Evolutionary conservation across 2,113 vertebrate species (phyloP).

Genomic region (Bos javanicus): DNA sequence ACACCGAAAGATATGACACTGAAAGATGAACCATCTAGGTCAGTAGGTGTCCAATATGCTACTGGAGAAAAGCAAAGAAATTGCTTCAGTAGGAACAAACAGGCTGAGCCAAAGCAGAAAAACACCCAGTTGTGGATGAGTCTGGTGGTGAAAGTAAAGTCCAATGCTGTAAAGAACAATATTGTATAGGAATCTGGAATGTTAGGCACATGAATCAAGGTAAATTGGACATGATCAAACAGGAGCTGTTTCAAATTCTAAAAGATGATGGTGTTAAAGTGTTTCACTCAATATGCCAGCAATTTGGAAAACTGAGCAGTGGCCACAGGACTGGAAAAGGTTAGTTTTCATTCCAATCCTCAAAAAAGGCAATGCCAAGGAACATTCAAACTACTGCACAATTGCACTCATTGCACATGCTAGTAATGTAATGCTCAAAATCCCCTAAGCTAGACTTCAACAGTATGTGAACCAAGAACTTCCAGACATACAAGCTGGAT

Average conservation of each 20-base stretch:
- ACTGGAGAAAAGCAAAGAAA: neutral
- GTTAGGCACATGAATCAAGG: neutral
- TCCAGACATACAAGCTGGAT: neutral
- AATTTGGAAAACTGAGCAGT: neutral
- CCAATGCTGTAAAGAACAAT: neutral
- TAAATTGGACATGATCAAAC: neutral
- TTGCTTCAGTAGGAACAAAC: neutral
- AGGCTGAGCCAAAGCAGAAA: neutral
- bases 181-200: neutral
- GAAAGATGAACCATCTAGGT: neutral
- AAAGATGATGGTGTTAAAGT: neutral
- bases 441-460: neutral
- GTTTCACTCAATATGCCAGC: neutral
- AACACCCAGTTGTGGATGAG: neutral
- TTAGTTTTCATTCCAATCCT: neutral
- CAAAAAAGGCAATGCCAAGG: neutral
- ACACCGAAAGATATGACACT: neutral
- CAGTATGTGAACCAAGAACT: neutral
- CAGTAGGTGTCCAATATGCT: neutral
- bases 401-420: neutral
- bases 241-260: neutral
- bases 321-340: neutral
- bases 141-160: neutral
- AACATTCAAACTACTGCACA: accelerated
- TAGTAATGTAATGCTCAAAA: neutral